Evolutionary conservation across 2,888 invertebrate species (phyloP), one percentile per base, ranked within the genome.

Genomic region (Pyralis farinalis): DNA sequence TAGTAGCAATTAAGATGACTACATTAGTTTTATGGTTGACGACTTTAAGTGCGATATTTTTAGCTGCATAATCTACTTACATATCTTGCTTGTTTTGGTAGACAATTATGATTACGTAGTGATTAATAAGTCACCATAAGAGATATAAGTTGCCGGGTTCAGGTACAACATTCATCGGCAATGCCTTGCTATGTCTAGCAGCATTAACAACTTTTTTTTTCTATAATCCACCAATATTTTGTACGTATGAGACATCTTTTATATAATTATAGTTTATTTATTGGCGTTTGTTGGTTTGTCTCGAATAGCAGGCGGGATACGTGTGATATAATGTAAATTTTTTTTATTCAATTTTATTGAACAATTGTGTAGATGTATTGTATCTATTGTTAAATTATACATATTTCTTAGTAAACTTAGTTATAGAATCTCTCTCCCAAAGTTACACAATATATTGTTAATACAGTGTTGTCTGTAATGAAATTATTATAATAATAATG

Each of bases 321-420:
- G 83, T 83, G 86, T 85, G 86, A 86, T 86, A 84, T 80, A 81
- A 69, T 82, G 80, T 82, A 83, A 74, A 79, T 77, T 72, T 55
- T 72, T 55, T 64, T 62, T 65, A 69, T 63, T 70, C 67, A 71
- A 65, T 70, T 61, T 68, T 67, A 65, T 64, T 69, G 61, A 73
- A 63, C 51, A 50, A 61, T 59, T 50, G n/a, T 16, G 55, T 69
- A 65, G 58, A 54, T 62, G 41, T 47, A 44, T 46, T 43, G 31
- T 64, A 66, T 69, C 51, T 68, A 67, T 71, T 64, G 61, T 65
- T 73, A 73, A 77, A 71, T 73, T 73, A 70, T 71, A 62, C 34
- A 39, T 44, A 22, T 36, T 29, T 44, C 45, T 47, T 53, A 44
- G 37, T 42, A 43, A 43, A 32, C 12, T 42, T 31, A 37, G 47